Base-by-base conservation (phyloP, 2,113 vertebrate genomes). In the Ceyx cyanopectus region DNA sequence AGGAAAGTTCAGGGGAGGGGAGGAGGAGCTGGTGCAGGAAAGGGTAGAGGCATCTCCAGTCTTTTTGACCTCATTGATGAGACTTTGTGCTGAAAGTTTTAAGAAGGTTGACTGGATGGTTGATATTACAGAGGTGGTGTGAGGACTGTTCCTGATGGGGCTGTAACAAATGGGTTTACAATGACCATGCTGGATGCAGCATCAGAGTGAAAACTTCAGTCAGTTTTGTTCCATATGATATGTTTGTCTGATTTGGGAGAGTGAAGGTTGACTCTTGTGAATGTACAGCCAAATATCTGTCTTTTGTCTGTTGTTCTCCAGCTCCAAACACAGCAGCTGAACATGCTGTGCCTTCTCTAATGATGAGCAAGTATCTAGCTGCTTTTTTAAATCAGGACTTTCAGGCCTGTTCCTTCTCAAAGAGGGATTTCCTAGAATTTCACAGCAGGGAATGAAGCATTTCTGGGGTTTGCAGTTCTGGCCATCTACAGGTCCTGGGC, bases 401-500 rank as follows among this genome's bases (percentile, higher is more conserved):
- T 45, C 53, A 41, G 61, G 27, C 27, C 15, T 57, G 46, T 70
- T 65, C 14, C 29, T 90, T 65, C 48, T 53, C n/a, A 27, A 5
- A 0, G 7, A 58, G 5, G 7, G 8, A 84, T 81, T 93, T 94
- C 84, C 66, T 89, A 69, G 66, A 68, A 94, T 81, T 90, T 89
- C 67, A 65, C 51, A 90, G 61, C 54, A 93, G 86, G 69, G 18
- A 81, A 81, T 3, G 6, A 78, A 75, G 22, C 34, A 50, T 72
- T 94, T 87, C 81, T 87, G 32, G 29, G 53, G 83, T 92, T 83
- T 92, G 67, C 13, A 84, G 62, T 37, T 79, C 61, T 73, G 41
- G 24, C 41, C 83, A 84, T 32, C 50, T 75, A 74, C 69, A 89
- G 54, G n/a, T 92, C 57, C 72, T 67, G 61, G 54, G 45, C 32